Evolutionary conservation across 2,113 vertebrate genomes (phyloP), one percentile per base, ranked within the genome.

Genomic region (Festucalex cinctus): DNA sequence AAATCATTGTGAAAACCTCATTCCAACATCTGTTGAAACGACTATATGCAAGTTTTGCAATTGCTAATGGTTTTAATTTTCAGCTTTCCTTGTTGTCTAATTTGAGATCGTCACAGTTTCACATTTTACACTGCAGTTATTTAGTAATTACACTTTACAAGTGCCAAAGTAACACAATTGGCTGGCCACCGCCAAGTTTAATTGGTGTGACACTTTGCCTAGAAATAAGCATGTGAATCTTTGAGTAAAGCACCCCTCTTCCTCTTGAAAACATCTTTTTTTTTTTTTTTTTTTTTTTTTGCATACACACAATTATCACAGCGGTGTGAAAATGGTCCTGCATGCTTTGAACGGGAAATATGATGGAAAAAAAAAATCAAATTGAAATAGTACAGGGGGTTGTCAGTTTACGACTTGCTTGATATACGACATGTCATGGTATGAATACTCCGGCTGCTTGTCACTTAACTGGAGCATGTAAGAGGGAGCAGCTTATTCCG

Each of bases 121-220:
- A 16, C 51, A 64, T 59, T 46, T 16, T 62, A 74, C 73, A 63
- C n/a, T n/a, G n/a, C n/a, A n/a, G n/a, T n/a, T n/a, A n/a, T n/a
- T n/a, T n/a, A n/a, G n/a, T n/a, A n/a, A n/a, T n/a, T n/a, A 73
- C 32, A 64, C 39, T n/a, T n/a, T 74, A 65, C 60, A 61, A 76
- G 51, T 54, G 51, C 22, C 24, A 54, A 54, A 54, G 51, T 24
- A 13, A 54, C 51, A 54, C 51, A 24, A 26, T 26, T 54, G 51
- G 10, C 22, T 10, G 51, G 5, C 3, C 9, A n/a, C 9, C 3
- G 1, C 5, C 6, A 6, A 14, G 3, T 20, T 48, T 19, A 19
- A n/a, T 20, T 10, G n/a, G 49, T 53, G 49, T 22, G 49, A 53
- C 9, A 53, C 49, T 24, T 22, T 12, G n/a, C 4, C 51, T 26